Evolutionary conservation across 2,113 vertebrate species (phyloP).

Genomic region (Pseudolaguvia tuberculata): DNA sequence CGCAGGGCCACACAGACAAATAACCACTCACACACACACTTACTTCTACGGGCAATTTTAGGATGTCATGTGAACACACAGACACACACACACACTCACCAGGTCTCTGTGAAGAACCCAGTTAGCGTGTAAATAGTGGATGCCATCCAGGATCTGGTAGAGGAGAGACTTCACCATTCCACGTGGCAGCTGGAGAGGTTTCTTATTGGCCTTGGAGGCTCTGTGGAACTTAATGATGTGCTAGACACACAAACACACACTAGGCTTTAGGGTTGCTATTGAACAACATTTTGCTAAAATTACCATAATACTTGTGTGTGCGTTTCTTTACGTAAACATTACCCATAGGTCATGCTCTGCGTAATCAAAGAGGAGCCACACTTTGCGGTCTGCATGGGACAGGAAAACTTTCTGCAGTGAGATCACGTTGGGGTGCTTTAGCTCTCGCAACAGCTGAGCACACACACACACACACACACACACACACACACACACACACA

Average conservation of each 20-base stretch:
- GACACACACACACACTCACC: conserved; percentile 74
- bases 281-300: no score
- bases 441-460: conserved; percentile 88
- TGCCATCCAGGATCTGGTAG: conserved; percentile 98
- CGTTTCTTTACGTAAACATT: conserved; percentile 54
- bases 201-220: conserved; percentile 99
- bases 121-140: conserved; percentile 99
- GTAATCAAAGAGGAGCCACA: conserved; percentile 99
- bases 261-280: neutral
- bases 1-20: no score
- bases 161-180: conserved; percentile 99
- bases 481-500: conserved; percentile 26
- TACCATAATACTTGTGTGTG: no score
- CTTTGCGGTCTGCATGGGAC: conserved; percentile 97
- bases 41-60: no score
- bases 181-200: conserved; percentile 96
- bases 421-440: conserved; percentile 99
- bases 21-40: no score
- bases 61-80: no score
- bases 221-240: conserved; percentile 99
- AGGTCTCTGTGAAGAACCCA: conserved; percentile 99
- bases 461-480: conserved; percentile 16
- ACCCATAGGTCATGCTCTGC: conserved; percentile 99
- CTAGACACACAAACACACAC: conserved; percentile 68
- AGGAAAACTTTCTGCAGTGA: conserved; percentile 99